Conservation (phyloP, 2,888 invertebrate species). For the Trachelus tabidus region DNA sequence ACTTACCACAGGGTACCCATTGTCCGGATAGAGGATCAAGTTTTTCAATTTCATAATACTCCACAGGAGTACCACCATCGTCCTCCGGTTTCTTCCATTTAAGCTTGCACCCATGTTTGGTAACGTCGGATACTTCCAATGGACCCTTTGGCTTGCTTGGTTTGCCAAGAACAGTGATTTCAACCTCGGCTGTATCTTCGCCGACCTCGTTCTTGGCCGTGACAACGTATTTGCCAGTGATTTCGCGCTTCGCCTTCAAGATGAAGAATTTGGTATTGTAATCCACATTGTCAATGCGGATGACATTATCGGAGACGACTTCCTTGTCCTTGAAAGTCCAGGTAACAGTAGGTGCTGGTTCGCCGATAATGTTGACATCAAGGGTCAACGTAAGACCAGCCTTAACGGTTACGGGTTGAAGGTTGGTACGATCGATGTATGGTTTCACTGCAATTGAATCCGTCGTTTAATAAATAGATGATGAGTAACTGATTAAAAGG, state of each 20-base stretch:
- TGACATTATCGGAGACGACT: conserved; percentile 71
- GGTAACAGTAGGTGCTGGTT: conserved; percentile 91
- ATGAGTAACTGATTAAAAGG: conserved; percentile 5
- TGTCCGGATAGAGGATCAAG: conserved; percentile 90
- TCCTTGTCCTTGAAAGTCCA: conserved; percentile 87
- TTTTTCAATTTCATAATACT: conserved; percentile 96
- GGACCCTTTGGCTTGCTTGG: conserved; percentile 87
- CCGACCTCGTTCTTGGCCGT: conserved; percentile 93
- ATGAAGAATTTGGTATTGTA: conserved; percentile 93
- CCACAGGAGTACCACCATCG: conserved; percentile 94
- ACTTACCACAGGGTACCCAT: conserved; percentile 93
- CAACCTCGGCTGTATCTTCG: conserved; percentile 90
- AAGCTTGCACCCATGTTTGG: conserved; percentile 91
- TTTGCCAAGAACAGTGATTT: conserved; percentile 87
- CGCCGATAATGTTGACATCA: conserved; percentile 91
- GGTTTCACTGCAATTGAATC: conserved; percentile 82
- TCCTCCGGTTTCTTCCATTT: conserved; percentile 95
- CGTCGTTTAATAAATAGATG: not conserved
- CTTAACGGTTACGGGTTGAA: conserved; percentile 86
- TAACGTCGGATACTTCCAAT: conserved; percentile 86
- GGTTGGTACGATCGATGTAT: conserved; percentile 90
- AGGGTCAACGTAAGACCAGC: conserved; percentile 88
- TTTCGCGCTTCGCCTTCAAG: conserved; percentile 81
- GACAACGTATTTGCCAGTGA: conserved; percentile 89
- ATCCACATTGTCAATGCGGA: conserved; percentile 85